phyloP scores from a whole-genome alignment of 2,888 invertebrate genomes.

The Philhelius pedissequus region DNA sequence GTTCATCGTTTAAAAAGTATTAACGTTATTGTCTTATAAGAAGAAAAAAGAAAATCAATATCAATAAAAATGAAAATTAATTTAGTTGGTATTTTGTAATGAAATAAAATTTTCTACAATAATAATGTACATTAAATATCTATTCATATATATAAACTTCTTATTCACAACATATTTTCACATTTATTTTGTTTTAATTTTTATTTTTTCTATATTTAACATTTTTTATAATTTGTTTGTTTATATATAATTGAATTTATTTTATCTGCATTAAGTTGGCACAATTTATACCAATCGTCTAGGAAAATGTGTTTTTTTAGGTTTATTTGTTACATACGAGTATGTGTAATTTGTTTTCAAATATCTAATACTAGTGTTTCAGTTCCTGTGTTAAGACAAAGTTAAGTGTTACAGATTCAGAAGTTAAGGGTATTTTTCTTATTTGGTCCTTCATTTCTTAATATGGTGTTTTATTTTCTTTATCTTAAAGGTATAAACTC shows the following conservation, averaged over 20 bases:
- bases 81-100: constrained; percentile 45
- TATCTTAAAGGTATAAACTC: not conserved
- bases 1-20: not conserved
- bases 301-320: constrained; percentile 42
- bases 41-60: constrained; percentile 6
- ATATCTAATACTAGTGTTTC: not conserved
- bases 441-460: constrained; percentile 1
- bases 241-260: not conserved
- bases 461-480: not conserved
- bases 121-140: constrained; percentile 66
- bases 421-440: not conserved
- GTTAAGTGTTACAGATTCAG: not conserved
- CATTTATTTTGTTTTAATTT: constrained; percentile 24
- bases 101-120: constrained; percentile 63
- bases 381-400: not conserved
- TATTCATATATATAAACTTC: constrained; percentile 65
- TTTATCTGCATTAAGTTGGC: constrained; percentile 27
- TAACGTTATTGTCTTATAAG: constrained; percentile 43
- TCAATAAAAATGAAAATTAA: constrained; percentile 23
- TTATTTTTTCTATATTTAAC: constrained; percentile 43
- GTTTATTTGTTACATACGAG: not conserved
- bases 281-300: constrained; percentile 54
- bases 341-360: not conserved
- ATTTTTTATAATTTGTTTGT: constrained; percentile 49
- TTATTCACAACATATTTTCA: constrained; percentile 63